Evolutionary conservation across 2,113 vertebrate genomes (phyloP), one percentile per base, ranked within the genome.

Genomic region (Desmodus rotundus): DNA sequence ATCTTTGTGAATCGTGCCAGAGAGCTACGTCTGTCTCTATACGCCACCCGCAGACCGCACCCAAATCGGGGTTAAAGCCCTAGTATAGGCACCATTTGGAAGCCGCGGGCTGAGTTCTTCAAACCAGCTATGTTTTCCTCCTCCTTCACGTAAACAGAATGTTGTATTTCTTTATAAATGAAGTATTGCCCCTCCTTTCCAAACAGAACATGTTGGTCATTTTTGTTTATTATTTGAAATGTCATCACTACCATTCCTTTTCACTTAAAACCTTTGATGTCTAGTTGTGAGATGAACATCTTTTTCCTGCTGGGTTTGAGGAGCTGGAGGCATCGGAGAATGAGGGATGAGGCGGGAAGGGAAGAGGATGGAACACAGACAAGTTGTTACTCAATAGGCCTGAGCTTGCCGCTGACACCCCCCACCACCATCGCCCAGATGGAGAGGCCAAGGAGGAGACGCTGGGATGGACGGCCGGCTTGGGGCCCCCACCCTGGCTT

Each of bases 161-260:
- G 63, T 24, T 67, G 63, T n/a, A n/a, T n/a, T 67, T 67, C 63
- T 67, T 67, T 67, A 9, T 54, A 67, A 92, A 50, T 13, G 12
- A 67, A 67, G 4, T 38, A 1, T 10, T 28, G 0, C 43, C 52
- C 9, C 5, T 72, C 50, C 38, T 93, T 65, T 45, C 36, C 77
- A 76, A 41, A 22, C 31, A 38, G 20, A 28, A 36, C 2, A 0
- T 9, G 10, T n/a, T 50, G 9, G 1, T 94, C 45, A 3, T 67
- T 94, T 91, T 76, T 67, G 54, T 76, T 76, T 54, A 52, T 73
- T 80, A 14, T 56, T 67, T 72, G 58, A 91, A 91, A 81, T 36
- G 31, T 58, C 20, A 3, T 41, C 61, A 52, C 33, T 26, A 17
- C 15, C 3, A 7, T 47, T 73, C 82, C 6, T 81, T 45, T 80